Percentiles rank a stretch among this genome's conserved stretches.
phyloP scores from a whole-genome alignment of 2,888 invertebrate genomes.

The Pegoplata infirma region DNA sequence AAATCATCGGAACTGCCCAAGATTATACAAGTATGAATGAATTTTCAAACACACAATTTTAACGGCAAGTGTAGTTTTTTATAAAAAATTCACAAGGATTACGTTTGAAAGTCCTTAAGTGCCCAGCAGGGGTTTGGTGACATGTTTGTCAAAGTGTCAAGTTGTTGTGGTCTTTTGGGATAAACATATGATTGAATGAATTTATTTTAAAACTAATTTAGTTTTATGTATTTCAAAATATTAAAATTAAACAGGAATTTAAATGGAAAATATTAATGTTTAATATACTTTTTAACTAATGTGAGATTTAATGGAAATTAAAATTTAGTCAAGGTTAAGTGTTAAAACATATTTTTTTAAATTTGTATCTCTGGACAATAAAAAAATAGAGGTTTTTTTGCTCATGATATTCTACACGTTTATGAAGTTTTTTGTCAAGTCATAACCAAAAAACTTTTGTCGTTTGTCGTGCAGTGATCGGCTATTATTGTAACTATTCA shows the following conservation, averaged over 20 bases:
- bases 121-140: constrained; percentile 51
- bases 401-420: too few species aligned
- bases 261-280: background rate
- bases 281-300: background rate
- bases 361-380: too few species aligned
- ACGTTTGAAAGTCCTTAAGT: constrained; percentile 39
- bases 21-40: background rate
- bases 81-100: background rate
- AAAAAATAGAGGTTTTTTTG: too few species aligned
- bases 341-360: too few species aligned
- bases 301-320: too few species aligned
- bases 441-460: background rate
- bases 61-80: background rate
- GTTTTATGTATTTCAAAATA: constrained; percentile 30
- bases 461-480: too few species aligned
- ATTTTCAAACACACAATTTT: constrained; percentile 7
- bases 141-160: constrained; percentile 38
- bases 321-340: too few species aligned
- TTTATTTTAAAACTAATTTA: background rate
- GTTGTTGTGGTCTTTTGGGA: constrained; percentile 27
- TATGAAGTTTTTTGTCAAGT: background rate
- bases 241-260: background rate
- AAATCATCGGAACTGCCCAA: constrained; percentile 8
- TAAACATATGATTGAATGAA: background rate
- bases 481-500: too few species aligned